These are phyloP conservation scores for Palythoa grandiflora DNA, from an alignment of 92 coral and sea anemone genomes.

Conservation along the genomic window DNA sequence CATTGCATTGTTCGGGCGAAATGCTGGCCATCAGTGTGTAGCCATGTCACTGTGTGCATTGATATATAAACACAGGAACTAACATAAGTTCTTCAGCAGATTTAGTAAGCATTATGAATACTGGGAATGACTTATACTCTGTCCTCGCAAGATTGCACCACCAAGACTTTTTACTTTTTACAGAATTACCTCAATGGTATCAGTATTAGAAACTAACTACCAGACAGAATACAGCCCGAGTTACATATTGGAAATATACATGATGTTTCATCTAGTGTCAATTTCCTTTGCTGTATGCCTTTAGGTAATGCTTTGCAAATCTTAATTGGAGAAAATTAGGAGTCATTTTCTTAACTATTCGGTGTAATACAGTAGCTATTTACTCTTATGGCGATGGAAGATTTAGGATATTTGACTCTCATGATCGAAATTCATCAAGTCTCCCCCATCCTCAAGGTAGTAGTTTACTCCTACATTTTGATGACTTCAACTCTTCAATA, in stretches of 20 bases:
- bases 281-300: neutral
- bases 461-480: slow-evolving; percentile 41
- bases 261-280: neutral
- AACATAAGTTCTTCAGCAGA: too few relatives aligned
- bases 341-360: neutral
- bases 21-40: too few relatives aligned
- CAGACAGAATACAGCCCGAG: neutral
- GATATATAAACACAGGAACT: too few relatives aligned
- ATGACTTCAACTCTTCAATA: slow-evolving; percentile 16
- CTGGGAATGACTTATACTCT: neutral
- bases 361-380: slow-evolving; percentile 12
- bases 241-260: neutral
- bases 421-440: slow-evolving; percentile 23
- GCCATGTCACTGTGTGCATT: too few relatives aligned
- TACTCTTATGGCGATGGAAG: neutral
- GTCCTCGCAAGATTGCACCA: neutral
- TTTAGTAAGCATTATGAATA: neutral
- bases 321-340: neutral
- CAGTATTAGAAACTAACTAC: neutral
- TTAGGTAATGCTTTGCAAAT: neutral
- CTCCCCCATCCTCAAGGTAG: slow-evolving; percentile 34
- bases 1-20: too few relatives aligned
- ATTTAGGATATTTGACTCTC: slow-evolving; percentile 18
- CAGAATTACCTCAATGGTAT: neutral
- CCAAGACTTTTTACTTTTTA: neutral